Base-by-base conservation (phyloP, 2,888 invertebrate genomes). In the Diarsia rubi region DNA sequence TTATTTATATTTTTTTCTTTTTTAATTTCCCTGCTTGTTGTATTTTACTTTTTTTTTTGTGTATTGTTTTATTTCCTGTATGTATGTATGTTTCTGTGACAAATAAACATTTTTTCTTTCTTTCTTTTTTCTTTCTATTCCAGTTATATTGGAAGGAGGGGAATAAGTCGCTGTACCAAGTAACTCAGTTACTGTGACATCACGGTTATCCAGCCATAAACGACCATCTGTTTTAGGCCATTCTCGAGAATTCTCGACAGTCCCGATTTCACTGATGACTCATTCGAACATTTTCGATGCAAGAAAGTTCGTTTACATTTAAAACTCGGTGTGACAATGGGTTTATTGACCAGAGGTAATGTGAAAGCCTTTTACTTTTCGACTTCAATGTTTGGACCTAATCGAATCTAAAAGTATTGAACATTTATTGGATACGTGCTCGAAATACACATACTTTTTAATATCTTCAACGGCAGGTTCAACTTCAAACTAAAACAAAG, bases 191-290 rank as follows among this genome's bases (percentile, higher is more conserved):
- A 47, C 66, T 73, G 31, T 78, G 75, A 73, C 62, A 69, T 79
- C 76, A 81, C 27, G n/a, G 66, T 42, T 24, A 44, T 52, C 52
- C 24, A 14, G 59, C 54, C 27, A 47, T 71, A 67, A 71, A 69
- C 45, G 42, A 57, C 21, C 59, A 71, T 69, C 49, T 64, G 71
- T 69, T 82, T 81, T 82, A 49, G 70, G 42, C 54, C 78, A 66
- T 73, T 81, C 64, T 69, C 62, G 5, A 87, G 76, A 66, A 69
- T 75, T 81, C 66, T 67, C 59, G 2, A 86, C 75, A 72, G 68
- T 71, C 76, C 69, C 74, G 85, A 82, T 86, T 88, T 88, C 86
- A 78, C 88, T 76, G 76, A 65, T 88, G 86, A 86, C 65, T 88
- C 88, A 86, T 60, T 21, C 69, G 37, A 31, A 6, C 44, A 67